Percentiles rank a stretch among this genome's conserved stretches.
Evolutionary conservation across 2,113 vertebrate species (phyloP).

Genomic region (Thunnus maccoyii): DNA sequence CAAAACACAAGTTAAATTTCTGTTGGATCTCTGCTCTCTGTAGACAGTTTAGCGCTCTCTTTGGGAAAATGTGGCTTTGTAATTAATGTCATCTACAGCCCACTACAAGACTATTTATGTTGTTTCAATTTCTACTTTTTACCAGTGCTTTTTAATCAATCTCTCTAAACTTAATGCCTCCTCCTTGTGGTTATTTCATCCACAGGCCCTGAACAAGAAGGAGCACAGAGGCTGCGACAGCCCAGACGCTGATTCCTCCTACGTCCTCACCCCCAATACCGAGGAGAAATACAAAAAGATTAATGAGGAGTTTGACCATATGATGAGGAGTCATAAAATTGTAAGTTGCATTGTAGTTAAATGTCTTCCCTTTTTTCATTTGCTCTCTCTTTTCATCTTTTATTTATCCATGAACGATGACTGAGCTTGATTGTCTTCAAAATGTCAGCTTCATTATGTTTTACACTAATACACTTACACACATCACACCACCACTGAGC

Average conservation of each 20-base stretch:
- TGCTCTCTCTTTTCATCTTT: too few relatives aligned
- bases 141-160: background rate
- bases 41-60: background rate
- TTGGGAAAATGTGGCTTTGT: background rate
- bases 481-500: background rate
- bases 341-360: conserved; percentile 72
- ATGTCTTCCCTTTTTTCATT: background rate
- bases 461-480: background rate
- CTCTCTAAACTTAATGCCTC: background rate
- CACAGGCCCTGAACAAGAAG: conserved; percentile 98
- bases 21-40: background rate
- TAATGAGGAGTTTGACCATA: conserved; percentile 99
- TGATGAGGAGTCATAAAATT: conserved; percentile 99
- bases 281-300: conserved; percentile 99
- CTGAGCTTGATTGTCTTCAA: too few relatives aligned
- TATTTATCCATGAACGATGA: too few relatives aligned
- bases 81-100: background rate
- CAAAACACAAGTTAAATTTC: background rate
- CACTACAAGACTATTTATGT: conserved; percentile 5
- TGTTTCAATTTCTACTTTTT: background rate
- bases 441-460: background rate
- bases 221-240: conserved; percentile 97
- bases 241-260: conserved; percentile 93
- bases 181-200: conserved; percentile 54
- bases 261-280: conserved; percentile 94